Evolutionary conservation across 2,888 invertebrate species (phyloP).

Genomic region (Agrochola macilenta): DNA sequence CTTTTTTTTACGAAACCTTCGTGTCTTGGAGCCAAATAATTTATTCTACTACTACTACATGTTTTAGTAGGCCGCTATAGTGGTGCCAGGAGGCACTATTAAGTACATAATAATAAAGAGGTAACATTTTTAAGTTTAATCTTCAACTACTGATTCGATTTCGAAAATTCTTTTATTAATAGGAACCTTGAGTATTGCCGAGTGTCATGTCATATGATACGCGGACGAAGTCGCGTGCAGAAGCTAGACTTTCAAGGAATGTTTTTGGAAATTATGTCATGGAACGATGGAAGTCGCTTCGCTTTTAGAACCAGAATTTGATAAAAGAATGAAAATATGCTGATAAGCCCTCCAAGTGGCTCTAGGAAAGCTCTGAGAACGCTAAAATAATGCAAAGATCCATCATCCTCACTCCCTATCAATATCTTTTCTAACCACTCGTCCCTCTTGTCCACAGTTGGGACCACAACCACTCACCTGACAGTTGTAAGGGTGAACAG

Average conservation of each 20-base stretch:
- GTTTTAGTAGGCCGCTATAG: not conserved
- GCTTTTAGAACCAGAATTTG: not conserved
- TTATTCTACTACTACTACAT: not conserved
- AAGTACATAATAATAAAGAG: too few species aligned
- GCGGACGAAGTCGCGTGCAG: too few species aligned
- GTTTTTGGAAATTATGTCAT: too few species aligned
- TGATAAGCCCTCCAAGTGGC: not conserved
- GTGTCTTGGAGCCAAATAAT: not conserved
- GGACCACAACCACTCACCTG: conserved; percentile 93
- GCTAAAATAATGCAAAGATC: not conserved
- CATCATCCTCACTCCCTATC: not conserved
- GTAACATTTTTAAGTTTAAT: too few species aligned
- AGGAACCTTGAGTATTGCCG: too few species aligned
- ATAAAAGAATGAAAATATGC: not conserved
- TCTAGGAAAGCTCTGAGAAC: not conserved
- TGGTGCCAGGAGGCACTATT: too few species aligned
- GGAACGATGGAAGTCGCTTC: too few species aligned
- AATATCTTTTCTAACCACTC: not conserved
- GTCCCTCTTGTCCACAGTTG: conserved; percentile 87
- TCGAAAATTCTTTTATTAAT: not conserved
- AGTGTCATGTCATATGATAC: too few species aligned
- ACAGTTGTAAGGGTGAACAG: conserved; percentile 93
- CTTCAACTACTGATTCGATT: too few species aligned
- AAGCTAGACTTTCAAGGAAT: too few species aligned
- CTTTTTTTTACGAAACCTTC: not conserved